Evolutionary conservation across 2,797 vertebrate species (phyloP).

Genomic region (Sphenopsis melanotis): DNA sequence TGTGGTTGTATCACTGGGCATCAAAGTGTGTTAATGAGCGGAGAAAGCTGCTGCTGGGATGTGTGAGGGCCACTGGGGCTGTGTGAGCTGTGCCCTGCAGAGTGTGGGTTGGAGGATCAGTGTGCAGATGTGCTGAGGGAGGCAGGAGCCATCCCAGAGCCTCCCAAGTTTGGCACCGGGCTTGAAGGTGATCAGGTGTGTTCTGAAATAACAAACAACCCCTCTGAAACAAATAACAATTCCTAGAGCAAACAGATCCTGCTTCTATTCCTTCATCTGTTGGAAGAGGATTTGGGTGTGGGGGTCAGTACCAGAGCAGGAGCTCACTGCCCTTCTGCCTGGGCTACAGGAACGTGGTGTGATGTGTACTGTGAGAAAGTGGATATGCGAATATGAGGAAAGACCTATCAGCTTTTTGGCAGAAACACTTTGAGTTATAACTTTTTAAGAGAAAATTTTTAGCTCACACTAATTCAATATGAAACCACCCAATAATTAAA

Average conservation of each 20-base stretch:
- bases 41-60: background rate
- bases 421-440: background rate
- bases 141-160: background rate
- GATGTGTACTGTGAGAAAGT: background rate
- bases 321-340: background rate
- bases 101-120: background rate
- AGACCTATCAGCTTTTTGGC: background rate
- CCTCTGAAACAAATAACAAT: background rate
- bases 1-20: background rate
- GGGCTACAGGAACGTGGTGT: rapidly evolving
- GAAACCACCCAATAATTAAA: background rate
- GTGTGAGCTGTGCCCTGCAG: background rate
- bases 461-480: background rate
- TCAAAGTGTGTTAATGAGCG: background rate
- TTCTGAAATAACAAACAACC: background rate
- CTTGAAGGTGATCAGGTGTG: background rate
- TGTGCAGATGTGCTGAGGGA: background rate
- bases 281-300: background rate
- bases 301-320: background rate
- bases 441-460: background rate
- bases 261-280: background rate
- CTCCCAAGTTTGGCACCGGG: background rate
- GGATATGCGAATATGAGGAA: rapidly evolving
- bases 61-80: background rate
- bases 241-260: background rate